These are phyloP conservation scores for Botia almorhae DNA, from an alignment of 2,797 vertebrate genomes.

Conservation along the genomic window DNA sequence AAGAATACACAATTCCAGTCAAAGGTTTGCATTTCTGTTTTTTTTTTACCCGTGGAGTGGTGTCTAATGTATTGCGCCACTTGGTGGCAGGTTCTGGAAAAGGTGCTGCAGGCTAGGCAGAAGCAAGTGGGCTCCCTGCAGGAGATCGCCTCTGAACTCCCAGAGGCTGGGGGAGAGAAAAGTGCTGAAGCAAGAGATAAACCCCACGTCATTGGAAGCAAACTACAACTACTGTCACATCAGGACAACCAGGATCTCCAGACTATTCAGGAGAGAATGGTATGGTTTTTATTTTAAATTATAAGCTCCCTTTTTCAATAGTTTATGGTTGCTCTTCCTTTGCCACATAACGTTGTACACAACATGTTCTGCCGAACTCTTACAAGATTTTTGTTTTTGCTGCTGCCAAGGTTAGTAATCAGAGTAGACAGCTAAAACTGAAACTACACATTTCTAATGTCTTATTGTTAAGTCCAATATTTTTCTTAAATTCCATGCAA, in stretches of 20 bases:
- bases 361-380: background rate
- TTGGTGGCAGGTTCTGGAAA: conserved; percentile 79
- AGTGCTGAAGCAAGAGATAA: conserved; percentile 85
- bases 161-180: conserved; percentile 73
- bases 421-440: too few relatives aligned
- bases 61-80: conserved; percentile 24
- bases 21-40: too few relatives aligned
- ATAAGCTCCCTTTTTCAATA: background rate
- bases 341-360: background rate
- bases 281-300: conserved; percentile 65
- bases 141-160: conserved; percentile 82
- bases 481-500: background rate
- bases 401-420: too few relatives aligned
- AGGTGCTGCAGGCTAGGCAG: conserved; percentile 78
- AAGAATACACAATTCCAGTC: too few relatives aligned
- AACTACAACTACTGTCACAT: conserved; percentile 79
- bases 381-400: background rate
- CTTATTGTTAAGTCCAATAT: too few relatives aligned
- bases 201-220: conserved; percentile 83
- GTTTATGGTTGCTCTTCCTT: background rate
- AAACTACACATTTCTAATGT: too few relatives aligned
- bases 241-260: conserved; percentile 82
- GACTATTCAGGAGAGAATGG: conserved; percentile 76
- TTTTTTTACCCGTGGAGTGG: background rate
- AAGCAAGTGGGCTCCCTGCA: conserved; percentile 81